Evolutionary conservation across 2,797 vertebrate species (phyloP), one percentile per base, ranked within the genome.

Genomic region (Acanthornis magna): DNA sequence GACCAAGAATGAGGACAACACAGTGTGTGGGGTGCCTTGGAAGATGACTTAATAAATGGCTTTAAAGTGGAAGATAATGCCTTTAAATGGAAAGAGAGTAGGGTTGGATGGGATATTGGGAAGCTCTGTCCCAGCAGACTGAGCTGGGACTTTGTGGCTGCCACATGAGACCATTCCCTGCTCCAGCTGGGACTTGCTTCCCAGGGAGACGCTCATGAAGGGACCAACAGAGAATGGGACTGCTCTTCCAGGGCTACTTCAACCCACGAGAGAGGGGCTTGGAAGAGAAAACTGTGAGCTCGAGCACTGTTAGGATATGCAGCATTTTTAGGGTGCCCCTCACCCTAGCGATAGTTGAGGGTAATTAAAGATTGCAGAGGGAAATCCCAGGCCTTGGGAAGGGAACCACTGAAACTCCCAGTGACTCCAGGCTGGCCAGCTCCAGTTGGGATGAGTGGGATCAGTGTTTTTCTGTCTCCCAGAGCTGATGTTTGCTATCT

Each of bases 401-500:
- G 20, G 67, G 76, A 53, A 16, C 14, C 71, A 25, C 11, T 17
- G 80, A 21, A 32, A 5, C 40, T 51, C 36, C 66, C 3, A 7
- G 48, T 38, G 74, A 13, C 29, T 60, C 67, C 86, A 73, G 81
- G 55, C 68, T 4, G 8, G 61, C 62, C 9, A 10, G 55, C 48
- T 61, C 76, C 51, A 11, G 45, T 5, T 2, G 4, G 86, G 53
- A 67, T 71, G 82, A 65, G 68, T 0, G 5, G 67, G 53, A 74
- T 16, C 12, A 15, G 30, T 36, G 38, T 4, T 58, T 34, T 58
- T 61, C 36, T 86, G 34, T 58, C 85, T 82, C 82, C 42, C 61
- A 54, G 89, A 93, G 68, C 60, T 20, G 14, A 20, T 71, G 75
- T 81, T 92, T 87, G 75, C 74, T 84, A 21, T 89, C 75, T 32